Percentiles rank a stretch among this genome's conserved stretches.
Evolutionary conservation across 2,888 invertebrate genomes (phyloP).

Genomic region (Ophion obscuratus): DNA sequence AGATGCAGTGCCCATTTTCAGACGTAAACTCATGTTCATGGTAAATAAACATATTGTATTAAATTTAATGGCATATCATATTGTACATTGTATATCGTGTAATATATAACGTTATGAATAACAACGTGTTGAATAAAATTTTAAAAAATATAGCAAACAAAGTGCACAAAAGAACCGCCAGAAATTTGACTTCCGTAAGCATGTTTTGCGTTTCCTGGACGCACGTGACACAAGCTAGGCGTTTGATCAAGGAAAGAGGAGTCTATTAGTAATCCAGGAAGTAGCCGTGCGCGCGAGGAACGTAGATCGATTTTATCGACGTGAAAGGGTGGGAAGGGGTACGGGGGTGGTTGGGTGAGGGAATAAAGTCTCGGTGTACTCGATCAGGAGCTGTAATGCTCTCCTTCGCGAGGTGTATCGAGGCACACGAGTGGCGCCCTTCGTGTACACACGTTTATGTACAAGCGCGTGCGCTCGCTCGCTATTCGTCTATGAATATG

Average conservation of each 20-base stretch:
- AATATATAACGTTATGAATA: too few species aligned
- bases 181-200: too few species aligned
- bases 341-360: conserved; percentile 4
- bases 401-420: conserved; percentile 29
- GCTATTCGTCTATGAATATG: conserved; percentile 69
- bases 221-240: conserved; percentile 8
- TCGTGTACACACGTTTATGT: not conserved
- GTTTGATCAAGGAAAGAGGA: conserved; percentile 1
- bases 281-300: conserved; percentile 13
- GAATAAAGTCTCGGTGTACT: conserved; percentile 60
- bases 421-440: conserved; percentile 5
- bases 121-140: too few species aligned
- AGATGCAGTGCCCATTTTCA: too few species aligned
- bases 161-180: too few species aligned
- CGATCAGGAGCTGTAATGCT: conserved; percentile 71
- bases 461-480: conserved; percentile 9
- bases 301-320: conserved; percentile 42
- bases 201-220: not conserved
- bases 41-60: too few species aligned
- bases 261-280: conserved; percentile 48
- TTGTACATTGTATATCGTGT: too few species aligned
- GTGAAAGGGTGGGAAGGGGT: not conserved
- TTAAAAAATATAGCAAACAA: too few species aligned
- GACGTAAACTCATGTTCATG: too few species aligned
- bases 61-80: too few species aligned